Conservation (phyloP, 2,888 invertebrate genomes). For the Carabus problematicus region DNA sequence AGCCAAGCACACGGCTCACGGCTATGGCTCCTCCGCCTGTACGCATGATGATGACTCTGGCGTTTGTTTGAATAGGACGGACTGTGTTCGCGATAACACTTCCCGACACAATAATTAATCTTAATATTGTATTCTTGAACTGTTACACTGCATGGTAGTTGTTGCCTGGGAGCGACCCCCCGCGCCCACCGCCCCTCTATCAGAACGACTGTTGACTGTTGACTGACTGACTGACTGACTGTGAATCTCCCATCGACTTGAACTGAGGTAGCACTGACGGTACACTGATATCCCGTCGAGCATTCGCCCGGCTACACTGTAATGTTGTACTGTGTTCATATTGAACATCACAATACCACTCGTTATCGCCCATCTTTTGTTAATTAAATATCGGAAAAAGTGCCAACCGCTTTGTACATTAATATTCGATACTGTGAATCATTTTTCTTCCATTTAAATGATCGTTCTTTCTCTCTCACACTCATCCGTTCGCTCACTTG, state of each 20-base stretch:
- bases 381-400: constrained; percentile 42
- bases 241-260: no score
- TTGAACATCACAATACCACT: constrained; percentile 38
- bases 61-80: constrained; percentile 58
- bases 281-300: constrained; percentile 10
- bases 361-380: constrained; percentile 40
- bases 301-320: constrained; percentile 26
- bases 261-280: not conserved
- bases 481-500: no score
- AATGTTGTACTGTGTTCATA: constrained; percentile 38
- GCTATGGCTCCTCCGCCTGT: no score
- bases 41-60: constrained; percentile 43
- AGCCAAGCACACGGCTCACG: no score
- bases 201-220: no score
- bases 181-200: not conserved
- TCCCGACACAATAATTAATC: constrained; percentile 55
- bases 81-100: constrained; percentile 49
- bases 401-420: not conserved
- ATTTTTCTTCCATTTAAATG: no score
- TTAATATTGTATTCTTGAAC: constrained; percentile 58
- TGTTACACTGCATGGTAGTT: constrained; percentile 10
- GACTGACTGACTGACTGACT: no score
- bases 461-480: no score
- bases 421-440: no score
- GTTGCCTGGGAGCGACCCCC: not conserved